Evolutionary conservation across 2,888 invertebrate species (phyloP).

Genomic region (Nebria salina): DNA sequence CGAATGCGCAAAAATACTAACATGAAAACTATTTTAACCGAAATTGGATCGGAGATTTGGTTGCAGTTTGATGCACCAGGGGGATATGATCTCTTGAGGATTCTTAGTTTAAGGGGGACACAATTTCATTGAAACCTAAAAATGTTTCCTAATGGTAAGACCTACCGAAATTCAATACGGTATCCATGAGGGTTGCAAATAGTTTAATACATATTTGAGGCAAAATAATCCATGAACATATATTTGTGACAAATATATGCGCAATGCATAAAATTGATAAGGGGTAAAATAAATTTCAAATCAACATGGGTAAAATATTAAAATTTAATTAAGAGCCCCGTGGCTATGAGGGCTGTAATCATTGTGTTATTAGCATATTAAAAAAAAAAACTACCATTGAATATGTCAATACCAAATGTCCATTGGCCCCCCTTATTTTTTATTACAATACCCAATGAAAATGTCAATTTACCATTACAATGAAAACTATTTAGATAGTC

Average conservation of each 20-base stretch:
- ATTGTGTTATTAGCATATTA: not conserved
- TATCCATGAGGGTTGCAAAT: slow-evolving; percentile 17
- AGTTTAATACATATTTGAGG: slow-evolving; percentile 29
- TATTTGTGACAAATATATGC: not conserved
- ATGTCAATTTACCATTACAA: slow-evolving; percentile 40
- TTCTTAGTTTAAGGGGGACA: slow-evolving; percentile 24
- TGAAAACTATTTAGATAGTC: slow-evolving; percentile 31
- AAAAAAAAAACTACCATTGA: not conserved
- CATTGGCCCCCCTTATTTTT: not conserved
- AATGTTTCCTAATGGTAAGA: slow-evolving; percentile 37
- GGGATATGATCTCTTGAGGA: slow-evolving; percentile 29
- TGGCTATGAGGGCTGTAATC: not conserved
- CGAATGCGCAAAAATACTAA: slow-evolving; percentile 54
- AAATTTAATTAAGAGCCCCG: not conserved
- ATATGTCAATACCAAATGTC: not conserved
- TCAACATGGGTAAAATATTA: not conserved
- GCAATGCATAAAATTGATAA: not conserved
- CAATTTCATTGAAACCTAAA: slow-evolving; percentile 45
- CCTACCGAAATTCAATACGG: slow-evolving; percentile 39
- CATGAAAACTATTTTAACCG: slow-evolving; percentile 58
- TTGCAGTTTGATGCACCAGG: slow-evolving; percentile 29
- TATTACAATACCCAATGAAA: slow-evolving; percentile 9
- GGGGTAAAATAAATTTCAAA: not conserved
- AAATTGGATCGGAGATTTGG: slow-evolving; percentile 55
- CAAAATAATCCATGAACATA: not conserved